These are phyloP conservation scores for Clavelina lepadiformis DNA, from an alignment of 23 tunicate species.

Conservation along the genomic window DNA sequence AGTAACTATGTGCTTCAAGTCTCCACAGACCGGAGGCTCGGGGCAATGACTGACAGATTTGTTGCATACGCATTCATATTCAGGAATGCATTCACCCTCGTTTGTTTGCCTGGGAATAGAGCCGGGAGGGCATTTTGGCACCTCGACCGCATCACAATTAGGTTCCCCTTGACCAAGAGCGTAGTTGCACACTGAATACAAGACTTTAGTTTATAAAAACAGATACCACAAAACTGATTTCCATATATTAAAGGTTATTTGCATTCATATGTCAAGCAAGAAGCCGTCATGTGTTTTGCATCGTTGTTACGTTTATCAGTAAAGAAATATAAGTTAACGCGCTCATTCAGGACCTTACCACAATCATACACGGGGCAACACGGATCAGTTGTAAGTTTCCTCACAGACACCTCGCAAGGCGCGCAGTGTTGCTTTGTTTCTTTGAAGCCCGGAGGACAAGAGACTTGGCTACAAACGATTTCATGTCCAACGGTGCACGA, in stretches of 20 bases:
- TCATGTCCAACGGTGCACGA: constrained; percentile 62
- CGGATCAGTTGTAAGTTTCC: constrained; percentile 54
- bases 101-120: constrained; percentile 49
- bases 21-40: constrained; percentile 48
- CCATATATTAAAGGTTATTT: background rate
- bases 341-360: constrained; percentile 36
- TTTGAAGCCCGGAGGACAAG: constrained; percentile 24
- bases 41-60: constrained; percentile 57
- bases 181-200: constrained; percentile 75
- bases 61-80: constrained; percentile 72
- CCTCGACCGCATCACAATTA: constrained; percentile 51
- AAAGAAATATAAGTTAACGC: background rate
- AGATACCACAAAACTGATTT: background rate
- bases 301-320: background rate
- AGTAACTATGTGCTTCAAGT: constrained; percentile 46
- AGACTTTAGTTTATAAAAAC: background rate
- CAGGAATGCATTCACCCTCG: constrained; percentile 74
- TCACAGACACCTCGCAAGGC: constrained; percentile 25
- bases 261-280: background rate
- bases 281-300: background rate
- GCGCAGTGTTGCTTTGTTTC: constrained; percentile 41
- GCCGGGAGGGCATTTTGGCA: constrained; percentile 76
- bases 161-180: constrained; percentile 59
- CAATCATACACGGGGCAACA: constrained; percentile 92
- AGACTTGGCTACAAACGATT: constrained; percentile 36